These are phyloP conservation scores for Antheraea mylitta DNA, from an alignment of 1,140 invertebrate genomes.

Conservation along the genomic window DNA sequence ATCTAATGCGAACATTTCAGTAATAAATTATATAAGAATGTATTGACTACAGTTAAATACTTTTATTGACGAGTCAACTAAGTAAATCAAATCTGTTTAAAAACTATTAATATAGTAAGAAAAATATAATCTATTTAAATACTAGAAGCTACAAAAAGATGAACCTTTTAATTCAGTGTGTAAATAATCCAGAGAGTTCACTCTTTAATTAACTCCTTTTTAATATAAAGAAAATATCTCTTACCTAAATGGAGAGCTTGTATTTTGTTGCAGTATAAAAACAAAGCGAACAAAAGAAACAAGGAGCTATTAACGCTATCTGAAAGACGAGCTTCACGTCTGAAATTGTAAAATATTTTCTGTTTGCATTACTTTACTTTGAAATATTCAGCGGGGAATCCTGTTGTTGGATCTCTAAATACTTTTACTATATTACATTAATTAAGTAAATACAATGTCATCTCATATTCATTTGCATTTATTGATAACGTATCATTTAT, in stretches of 20 bases:
- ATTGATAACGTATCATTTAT: not conserved
- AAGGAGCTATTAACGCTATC: conserved; percentile 11
- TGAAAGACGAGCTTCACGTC: conserved; percentile 6
- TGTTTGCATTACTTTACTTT: conserved; percentile 5
- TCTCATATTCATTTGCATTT: not conserved
- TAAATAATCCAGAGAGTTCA: conserved; percentile 9
- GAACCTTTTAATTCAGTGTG: conserved; percentile 9
- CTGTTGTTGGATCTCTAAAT: not conserved
- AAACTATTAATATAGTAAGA: not conserved
- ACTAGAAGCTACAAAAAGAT: not conserved
- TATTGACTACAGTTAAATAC: no score
- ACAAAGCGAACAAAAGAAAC: conserved; percentile 11
- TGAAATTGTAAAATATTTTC: conserved; percentile 6
- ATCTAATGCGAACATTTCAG: no score
- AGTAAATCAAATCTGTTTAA: no score
- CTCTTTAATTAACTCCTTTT: conserved; percentile 14
- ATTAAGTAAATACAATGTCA: not conserved
- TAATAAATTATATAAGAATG: no score
- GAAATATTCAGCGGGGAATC: conserved; percentile 1
- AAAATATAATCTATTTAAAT: not conserved
- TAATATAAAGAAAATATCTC: conserved; percentile 13
- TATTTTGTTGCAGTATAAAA: conserved; percentile 9
- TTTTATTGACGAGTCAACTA: no score
- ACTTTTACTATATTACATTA: not conserved
- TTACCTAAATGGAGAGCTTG: conserved; percentile 4